Percentiles rank a stretch among this genome's conserved stretches.
These are phyloP conservation scores for Dolichoris vasculosae DNA, from an alignment of 1,140 invertebrate species.

Conservation along the genomic window DNA sequence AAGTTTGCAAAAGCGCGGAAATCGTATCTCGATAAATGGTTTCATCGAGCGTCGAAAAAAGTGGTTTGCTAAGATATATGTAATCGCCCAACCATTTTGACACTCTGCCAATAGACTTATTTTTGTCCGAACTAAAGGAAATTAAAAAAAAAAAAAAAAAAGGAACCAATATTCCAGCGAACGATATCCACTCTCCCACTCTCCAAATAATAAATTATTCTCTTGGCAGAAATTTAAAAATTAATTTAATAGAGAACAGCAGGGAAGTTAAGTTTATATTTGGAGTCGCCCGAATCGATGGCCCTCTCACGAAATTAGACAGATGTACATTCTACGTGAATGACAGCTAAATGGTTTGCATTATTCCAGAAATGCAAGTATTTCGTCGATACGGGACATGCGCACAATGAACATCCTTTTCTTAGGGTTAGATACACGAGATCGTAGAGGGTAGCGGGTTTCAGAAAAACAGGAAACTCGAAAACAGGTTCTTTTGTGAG, in stretches of 20 bases:
- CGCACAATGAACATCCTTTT: not conserved
- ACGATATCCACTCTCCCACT: not conserved
- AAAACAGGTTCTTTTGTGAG: slow-evolving; percentile 14
- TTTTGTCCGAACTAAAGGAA: not conserved
- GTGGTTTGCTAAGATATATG: not conserved
- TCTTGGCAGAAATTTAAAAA: not conserved
- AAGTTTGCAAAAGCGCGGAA: not conserved
- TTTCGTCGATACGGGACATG: not conserved
- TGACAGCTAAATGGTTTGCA: not conserved
- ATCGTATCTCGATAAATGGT: not conserved
- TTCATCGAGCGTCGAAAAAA: not conserved
- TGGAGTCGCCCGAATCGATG: not conserved
- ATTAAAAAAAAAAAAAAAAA: not conserved
- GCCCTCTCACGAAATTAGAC: not conserved
- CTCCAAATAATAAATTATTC: not conserved
- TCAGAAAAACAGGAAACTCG: not conserved
- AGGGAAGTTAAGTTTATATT: not conserved
- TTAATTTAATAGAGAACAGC: not conserved
- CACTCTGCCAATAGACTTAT: not conserved
- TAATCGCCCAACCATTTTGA: not conserved
- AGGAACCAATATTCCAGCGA: not conserved
- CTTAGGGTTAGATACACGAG: not conserved
- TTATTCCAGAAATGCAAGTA: not conserved
- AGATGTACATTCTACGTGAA: not conserved
- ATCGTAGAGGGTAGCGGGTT: not conserved